Evolutionary conservation across 2,113 vertebrate genomes (phyloP).

Genomic region (Pteropus alecto): DNA sequence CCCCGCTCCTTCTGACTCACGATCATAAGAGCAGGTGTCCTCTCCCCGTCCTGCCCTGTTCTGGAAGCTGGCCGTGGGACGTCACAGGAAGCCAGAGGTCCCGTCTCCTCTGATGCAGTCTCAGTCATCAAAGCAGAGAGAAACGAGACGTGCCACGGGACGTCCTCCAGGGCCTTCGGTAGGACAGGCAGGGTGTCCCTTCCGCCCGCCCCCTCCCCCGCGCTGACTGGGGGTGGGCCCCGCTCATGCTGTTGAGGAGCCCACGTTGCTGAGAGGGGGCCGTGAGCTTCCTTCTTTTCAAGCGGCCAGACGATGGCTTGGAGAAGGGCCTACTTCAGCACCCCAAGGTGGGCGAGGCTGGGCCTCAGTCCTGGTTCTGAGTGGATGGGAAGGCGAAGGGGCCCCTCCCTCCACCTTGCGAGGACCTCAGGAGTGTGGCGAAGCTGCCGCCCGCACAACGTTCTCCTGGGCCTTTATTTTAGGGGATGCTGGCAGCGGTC

Average conservation of each 20-base stretch:
- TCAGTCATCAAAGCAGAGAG: not conserved
- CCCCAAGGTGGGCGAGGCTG: not conserved
- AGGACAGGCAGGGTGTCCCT: not conserved
- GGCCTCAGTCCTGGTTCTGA: not conserved
- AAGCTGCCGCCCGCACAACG: not conserved
- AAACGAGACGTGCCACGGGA: rapidly evolving
- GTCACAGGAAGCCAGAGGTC: not conserved
- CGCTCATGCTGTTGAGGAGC: not conserved
- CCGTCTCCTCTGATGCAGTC: not conserved
- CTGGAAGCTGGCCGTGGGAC: not conserved
- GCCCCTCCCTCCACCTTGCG: rapidly evolving
- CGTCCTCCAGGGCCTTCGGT: not conserved
- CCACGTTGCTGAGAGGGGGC: not conserved
- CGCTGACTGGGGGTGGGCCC: not conserved
- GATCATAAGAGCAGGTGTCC: not conserved
- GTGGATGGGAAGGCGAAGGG: no score
- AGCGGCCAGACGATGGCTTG: no score
- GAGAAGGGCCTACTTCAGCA: not conserved
- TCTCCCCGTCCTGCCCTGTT: not conserved
- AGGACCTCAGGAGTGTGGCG: rapidly evolving
- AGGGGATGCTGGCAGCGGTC: not conserved
- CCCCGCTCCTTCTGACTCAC: not conserved
- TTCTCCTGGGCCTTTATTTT: not conserved
- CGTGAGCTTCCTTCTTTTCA: not conserved
- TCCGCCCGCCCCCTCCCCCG: not conserved